These are phyloP conservation scores for Neoniphon sammara DNA, from an alignment of 2,797 vertebrate species.

Conservation along the genomic window DNA sequence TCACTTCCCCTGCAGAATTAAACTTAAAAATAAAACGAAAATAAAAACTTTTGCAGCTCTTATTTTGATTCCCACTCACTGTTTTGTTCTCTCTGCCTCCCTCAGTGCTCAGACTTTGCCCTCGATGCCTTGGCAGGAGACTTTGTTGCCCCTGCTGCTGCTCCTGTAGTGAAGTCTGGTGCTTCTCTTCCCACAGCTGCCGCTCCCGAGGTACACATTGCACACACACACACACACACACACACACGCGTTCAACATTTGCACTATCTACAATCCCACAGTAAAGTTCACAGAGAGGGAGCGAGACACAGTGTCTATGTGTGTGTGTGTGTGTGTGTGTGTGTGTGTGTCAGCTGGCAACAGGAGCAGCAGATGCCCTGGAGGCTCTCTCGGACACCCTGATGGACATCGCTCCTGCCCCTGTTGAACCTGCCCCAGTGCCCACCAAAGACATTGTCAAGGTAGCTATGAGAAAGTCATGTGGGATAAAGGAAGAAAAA, in stretches of 20 bases:
- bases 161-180: conserved; percentile 70
- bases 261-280: background rate
- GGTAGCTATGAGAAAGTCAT: conserved; percentile 58
- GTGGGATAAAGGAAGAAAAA: background rate
- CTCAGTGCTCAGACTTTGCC: conserved; percentile 64
- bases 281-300: background rate
- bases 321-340: conserved; percentile 16
- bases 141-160: conserved; percentile 67
- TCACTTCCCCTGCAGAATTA: too few relatives aligned
- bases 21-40: too few relatives aligned
- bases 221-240: conserved; percentile 8
- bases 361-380: conserved; percentile 67
- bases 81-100: background rate
- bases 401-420: conserved; percentile 66
- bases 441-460: conserved; percentile 73
- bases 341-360: conserved; percentile 54
- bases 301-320: conserved; percentile 9
- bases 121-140: conserved; percentile 74
- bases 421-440: conserved; percentile 65
- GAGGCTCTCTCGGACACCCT: conserved; percentile 82
- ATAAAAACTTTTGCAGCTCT: background rate
- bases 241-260: background rate
- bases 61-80: background rate
- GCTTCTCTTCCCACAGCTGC: conserved; percentile 40
- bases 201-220: conserved; percentile 61